Base-by-base conservation (phyloP, 2,113 vertebrate genomes). In the Anhinga rufa region DNA sequence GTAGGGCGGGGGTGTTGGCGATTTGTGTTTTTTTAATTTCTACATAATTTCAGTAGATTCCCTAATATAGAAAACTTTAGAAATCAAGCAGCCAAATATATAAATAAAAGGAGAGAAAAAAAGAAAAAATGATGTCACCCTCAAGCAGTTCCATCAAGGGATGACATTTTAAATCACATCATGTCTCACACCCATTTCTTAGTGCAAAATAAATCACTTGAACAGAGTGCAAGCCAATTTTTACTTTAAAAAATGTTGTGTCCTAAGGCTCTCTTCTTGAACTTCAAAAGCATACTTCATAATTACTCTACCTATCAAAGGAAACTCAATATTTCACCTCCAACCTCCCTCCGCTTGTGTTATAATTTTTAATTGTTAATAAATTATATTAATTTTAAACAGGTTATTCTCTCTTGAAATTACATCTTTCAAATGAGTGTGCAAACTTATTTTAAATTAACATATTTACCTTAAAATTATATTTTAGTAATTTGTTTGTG, bases 101-200 rank as follows among this genome's bases (percentile, higher is more conserved):
- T 88, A 93, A 96, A 95, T 92, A 95, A 95, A 91, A 88, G 44
- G 83, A 89, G 83, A 95, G 78, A 77, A 77, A 89, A 86, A 88
- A 84, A 11, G 32, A 64, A 93, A 88, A 97, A 97, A 92, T 87
- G 2, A 96, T 97, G 98, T 98, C 97, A 95, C 98, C 98, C 98
- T 98, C 96, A 92, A 98, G 98, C 98, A 95, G 95, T 98, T 98
- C 96, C 97, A 98, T 98, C 97, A 98, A 98, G 98, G 98, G 98
- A 99, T 99, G 97, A 99, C 99, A 97, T 98, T 98, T 99, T 99
- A 99, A 99, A 99, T 99, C 98, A 99, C 98, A 99, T 99, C 98
- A 98, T 99, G 99, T 98, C 98, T 99, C 98, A 98, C 98, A 98
- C 98, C 98, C 98, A 98, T 98, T 98, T 98, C 98, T 98, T 98